Conservation (phyloP, 2,888 invertebrate species). For the Perizoma flavofasciatum region DNA sequence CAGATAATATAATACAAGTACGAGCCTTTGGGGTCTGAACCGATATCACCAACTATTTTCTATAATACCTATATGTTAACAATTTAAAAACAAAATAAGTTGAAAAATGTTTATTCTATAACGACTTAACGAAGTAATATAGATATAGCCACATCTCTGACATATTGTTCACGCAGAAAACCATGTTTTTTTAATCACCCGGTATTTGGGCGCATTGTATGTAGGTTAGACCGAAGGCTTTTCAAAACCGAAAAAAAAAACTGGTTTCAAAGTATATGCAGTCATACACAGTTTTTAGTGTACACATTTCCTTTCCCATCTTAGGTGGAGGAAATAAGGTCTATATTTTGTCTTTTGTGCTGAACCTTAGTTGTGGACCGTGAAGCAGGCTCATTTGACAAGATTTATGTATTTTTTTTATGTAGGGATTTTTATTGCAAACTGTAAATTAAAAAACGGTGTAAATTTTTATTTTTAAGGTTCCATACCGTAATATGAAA, state of each 20-base stretch:
- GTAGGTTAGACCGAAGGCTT: slow-evolving; percentile 23
- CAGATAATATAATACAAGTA: too few relatives aligned
- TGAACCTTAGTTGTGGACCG: slow-evolving; percentile 2
- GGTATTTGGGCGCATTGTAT: slow-evolving; percentile 1
- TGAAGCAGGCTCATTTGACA: slow-evolving; percentile 8
- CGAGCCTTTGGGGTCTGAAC: too few relatives aligned
- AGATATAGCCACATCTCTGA: too few relatives aligned
- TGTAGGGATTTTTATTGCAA: slow-evolving; percentile 3
- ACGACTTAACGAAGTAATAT: too few relatives aligned
- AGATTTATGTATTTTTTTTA: slow-evolving; percentile 12
- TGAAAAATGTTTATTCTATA: too few relatives aligned
- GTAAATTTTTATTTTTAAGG: slow-evolving; percentile 13
- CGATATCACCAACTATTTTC: too few relatives aligned
- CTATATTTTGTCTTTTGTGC: background rate
- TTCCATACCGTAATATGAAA: background rate
- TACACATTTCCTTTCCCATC: slow-evolving; percentile 1
- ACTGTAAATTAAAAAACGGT: slow-evolving; percentile 11
- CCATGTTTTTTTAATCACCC: background rate
- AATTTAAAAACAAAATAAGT: too few relatives aligned
- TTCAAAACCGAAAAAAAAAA: slow-evolving; percentile 25
- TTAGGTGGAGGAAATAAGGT: slow-evolving; percentile 10
- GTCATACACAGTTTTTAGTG: slow-evolving; percentile 14
- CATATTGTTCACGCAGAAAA: too few relatives aligned
- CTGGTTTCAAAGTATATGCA: slow-evolving; percentile 24
- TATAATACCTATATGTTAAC: too few relatives aligned